phyloP scores from a whole-genome alignment of 1,140 invertebrate genomes.

The Plutomurus gul region DNA sequence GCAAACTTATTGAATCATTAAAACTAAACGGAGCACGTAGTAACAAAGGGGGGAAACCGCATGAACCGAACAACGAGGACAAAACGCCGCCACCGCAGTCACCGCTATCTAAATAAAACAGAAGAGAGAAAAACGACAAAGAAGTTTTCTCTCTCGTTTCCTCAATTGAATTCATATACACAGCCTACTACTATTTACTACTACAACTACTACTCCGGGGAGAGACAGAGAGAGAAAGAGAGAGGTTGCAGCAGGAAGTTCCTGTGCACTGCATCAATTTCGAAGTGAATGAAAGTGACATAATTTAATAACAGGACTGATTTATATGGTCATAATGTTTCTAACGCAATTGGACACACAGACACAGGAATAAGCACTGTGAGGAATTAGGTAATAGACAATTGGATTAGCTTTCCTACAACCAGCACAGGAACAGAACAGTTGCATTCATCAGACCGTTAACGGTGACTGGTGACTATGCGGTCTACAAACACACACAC shows the following conservation, averaged over 20 bases:
- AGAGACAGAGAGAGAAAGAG: too few species aligned
- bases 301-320: constrained; percentile 10
- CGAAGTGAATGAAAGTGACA: constrained; percentile 29
- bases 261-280: too few species aligned
- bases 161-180: too few species aligned
- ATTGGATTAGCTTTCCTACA: constrained; percentile 26
- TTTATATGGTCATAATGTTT: constrained; percentile 10
- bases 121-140: too few species aligned
- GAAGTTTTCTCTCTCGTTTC: too few species aligned
- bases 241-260: too few species aligned
- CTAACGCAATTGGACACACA: neutral
- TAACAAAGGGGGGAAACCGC: neutral
- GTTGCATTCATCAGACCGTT: constrained; percentile 19
- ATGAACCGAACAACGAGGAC: too few species aligned
- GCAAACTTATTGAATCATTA: neutral
- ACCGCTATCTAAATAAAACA: too few species aligned
- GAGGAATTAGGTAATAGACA: neutral
- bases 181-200: too few species aligned
- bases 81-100: too few species aligned
- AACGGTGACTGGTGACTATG: neutral
- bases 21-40: neutral
- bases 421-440: too few species aligned
- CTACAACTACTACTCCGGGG: too few species aligned
- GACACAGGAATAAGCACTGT: neutral
- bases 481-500: neutral